Evolutionary conservation across 2,113 vertebrate species (phyloP).

Genomic region (Ardeotis arabs): DNA sequence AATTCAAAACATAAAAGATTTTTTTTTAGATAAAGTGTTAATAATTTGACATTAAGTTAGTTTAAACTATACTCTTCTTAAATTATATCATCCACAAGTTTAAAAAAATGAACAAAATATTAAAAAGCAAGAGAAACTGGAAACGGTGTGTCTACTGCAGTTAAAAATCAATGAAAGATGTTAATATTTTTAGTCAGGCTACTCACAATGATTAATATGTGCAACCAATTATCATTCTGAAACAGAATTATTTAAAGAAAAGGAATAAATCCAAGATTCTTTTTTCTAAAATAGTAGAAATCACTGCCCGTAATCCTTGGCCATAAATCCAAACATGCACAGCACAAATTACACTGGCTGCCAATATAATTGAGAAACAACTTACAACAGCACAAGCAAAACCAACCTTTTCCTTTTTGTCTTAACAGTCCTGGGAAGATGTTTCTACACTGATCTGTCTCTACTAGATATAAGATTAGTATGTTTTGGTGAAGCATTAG

Average conservation of each 20-base stretch:
- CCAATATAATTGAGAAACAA: neutral
- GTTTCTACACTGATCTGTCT: neutral
- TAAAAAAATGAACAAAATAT: neutral
- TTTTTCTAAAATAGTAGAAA: neutral
- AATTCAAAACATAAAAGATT: constrained; percentile 26
- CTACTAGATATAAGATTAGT: neutral
- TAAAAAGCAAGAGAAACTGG: neutral
- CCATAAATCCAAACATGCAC: neutral
- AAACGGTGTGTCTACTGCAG: fast-evolving
- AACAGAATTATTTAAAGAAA: neutral
- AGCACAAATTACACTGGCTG: neutral
- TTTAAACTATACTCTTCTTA: neutral
- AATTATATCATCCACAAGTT: neutral
- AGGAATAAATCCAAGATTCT: neutral
- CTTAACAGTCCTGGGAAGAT: neutral
- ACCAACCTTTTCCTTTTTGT: neutral
- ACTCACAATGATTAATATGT: neutral
- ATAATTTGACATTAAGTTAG: neutral
- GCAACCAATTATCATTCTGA: neutral
- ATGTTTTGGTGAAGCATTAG: neutral
- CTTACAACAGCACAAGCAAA: neutral
- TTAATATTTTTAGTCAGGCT: neutral
- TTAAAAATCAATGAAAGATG: neutral
- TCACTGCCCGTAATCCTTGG: neutral
- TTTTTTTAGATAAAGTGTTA: neutral